phyloP scores from a whole-genome alignment of 2,797 vertebrate genomes.

The Lithobates sylvaticus region DNA sequence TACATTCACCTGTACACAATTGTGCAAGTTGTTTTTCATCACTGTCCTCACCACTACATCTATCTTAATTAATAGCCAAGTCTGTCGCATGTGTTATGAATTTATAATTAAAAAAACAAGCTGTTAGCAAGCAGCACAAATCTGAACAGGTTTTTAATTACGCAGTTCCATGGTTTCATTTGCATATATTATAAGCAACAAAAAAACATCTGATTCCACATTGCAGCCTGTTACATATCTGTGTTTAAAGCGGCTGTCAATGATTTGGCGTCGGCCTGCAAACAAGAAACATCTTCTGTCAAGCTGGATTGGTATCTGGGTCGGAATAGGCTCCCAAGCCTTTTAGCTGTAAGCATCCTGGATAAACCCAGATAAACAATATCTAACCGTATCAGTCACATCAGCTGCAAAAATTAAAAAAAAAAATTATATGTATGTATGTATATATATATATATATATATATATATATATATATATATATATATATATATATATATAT shows the following conservation, averaged over 20 bases:
- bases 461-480: no score
- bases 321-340: slow-evolving; percentile 1
- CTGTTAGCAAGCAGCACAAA: neutral
- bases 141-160: neutral
- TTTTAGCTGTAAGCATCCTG: slow-evolving; percentile 7
- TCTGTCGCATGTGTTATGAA: no score
- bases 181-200: neutral
- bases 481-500: no score
- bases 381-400: no score
- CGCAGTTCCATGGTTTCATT: neutral
- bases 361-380: neutral
- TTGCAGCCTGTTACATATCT: neutral
- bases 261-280: neutral
- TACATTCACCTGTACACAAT: no score
- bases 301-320: neutral
- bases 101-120: neutral
- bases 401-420: no score
- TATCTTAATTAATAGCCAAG: no score
- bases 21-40: no score
- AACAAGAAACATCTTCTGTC: neutral
- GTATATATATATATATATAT: no score
- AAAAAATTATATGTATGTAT: no score
- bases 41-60: no score
- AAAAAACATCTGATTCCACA: neutral
- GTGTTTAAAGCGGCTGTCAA: neutral